A percentile compares a stretch with the other conserved stretches of the same genome.
phyloP scores from a whole-genome alignment of 1,140 invertebrate species.

The Atta cephalotes region DNA sequence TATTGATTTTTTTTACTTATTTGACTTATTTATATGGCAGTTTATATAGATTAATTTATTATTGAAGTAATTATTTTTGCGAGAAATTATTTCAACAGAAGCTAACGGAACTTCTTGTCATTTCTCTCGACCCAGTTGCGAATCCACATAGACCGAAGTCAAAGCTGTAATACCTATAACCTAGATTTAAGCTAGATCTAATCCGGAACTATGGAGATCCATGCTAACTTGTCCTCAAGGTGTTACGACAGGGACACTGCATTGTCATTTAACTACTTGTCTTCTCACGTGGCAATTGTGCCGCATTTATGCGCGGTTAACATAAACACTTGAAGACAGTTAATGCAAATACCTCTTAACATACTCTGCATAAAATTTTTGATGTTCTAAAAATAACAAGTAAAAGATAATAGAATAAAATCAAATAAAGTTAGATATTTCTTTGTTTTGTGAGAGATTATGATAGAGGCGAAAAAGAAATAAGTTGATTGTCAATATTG shows the following conservation, averaged over 20 bases:
- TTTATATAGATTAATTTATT: too few relatives aligned
- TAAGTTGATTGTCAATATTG: background rate
- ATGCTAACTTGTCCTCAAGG: conserved; percentile 23
- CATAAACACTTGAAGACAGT: background rate
- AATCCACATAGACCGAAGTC: conserved; percentile 17
- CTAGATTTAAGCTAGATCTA: conserved; percentile 41
- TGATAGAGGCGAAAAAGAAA: background rate
- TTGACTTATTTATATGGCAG: too few relatives aligned
- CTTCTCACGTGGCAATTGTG: background rate
- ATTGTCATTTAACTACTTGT: conserved; percentile 18
- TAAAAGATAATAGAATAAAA: background rate
- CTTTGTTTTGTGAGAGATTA: background rate
- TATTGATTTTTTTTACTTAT: too few relatives aligned
- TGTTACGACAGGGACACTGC: conserved; percentile 18
- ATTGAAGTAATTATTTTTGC: background rate
- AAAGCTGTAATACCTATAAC: background rate
- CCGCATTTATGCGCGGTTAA: background rate
- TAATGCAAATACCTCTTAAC: background rate
- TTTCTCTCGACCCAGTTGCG: background rate
- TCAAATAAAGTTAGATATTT: background rate
- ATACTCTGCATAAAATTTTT: background rate
- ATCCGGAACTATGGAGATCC: conserved; percentile 28
- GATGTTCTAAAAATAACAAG: background rate
- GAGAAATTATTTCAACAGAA: background rate
- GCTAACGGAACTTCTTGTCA: background rate